Evolutionary conservation across 92 coral and sea anemone species (phyloP).

Genomic region (Umimayanthus kanabou): DNA sequence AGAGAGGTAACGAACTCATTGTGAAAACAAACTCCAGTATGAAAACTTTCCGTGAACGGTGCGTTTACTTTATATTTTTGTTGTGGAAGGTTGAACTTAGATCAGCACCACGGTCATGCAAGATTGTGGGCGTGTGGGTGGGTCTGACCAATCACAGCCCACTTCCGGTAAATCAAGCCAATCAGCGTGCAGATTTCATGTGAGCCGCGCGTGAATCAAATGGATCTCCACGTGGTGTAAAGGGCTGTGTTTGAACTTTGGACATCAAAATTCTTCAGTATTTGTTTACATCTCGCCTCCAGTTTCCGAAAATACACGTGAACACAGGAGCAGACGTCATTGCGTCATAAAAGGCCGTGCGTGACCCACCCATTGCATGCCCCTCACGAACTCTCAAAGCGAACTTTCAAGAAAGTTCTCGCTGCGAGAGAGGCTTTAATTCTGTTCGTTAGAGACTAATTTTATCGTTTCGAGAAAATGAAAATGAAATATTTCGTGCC

Average conservation of each 20-base stretch:
- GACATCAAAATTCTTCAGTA: slow-evolving; percentile 43
- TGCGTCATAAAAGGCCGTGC: slow-evolving; percentile 39
- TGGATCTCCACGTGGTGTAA: slow-evolving; percentile 80
- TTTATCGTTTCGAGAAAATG: background rate
- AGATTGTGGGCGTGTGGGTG: slow-evolving; percentile 79
- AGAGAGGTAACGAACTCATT: slow-evolving; percentile 95
- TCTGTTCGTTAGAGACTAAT: background rate
- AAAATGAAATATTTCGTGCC: background rate
- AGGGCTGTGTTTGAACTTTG: slow-evolving; percentile 77
- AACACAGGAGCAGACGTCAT: slow-evolving; percentile 26
- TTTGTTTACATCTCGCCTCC: slow-evolving; percentile 68
- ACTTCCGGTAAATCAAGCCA: slow-evolving; percentile 61
- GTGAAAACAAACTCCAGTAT: slow-evolving; percentile 31
- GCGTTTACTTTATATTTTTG: slow-evolving; percentile 44
- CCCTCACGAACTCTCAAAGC: background rate
- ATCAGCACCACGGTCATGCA: slow-evolving; percentile 89
- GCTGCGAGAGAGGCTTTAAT: background rate
- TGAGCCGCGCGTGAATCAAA: slow-evolving; percentile 94
- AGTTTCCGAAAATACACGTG: slow-evolving; percentile 49
- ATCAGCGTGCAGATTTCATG: slow-evolving; percentile 87
- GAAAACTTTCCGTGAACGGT: slow-evolving; percentile 52
- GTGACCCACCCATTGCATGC: slow-evolving; percentile 27
- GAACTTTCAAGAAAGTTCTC: slow-evolving; percentile 17
- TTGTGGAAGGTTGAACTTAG: slow-evolving; percentile 81
- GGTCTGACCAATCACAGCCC: slow-evolving; percentile 91